Evolutionary conservation across 2,888 invertebrate genomes (phyloP).

Genomic region (Hipparchia semele): DNA sequence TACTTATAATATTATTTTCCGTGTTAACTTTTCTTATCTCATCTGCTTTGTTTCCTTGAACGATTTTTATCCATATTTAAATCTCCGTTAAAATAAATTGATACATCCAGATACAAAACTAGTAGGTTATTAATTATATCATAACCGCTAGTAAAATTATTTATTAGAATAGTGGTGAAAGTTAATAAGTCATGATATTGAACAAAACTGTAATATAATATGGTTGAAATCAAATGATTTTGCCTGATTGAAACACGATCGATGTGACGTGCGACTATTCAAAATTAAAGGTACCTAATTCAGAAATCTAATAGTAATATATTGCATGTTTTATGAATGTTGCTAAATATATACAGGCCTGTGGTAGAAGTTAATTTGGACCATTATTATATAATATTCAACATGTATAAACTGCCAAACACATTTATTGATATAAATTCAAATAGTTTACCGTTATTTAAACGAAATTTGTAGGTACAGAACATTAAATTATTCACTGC

Average conservation of each 20-base stretch:
- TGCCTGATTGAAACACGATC: neutral
- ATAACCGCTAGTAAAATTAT: too few relatives aligned
- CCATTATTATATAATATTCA: constrained; percentile 10
- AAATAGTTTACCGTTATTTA: constrained; percentile 17
- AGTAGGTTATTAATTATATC: too few relatives aligned
- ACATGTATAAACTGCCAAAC: constrained; percentile 4
- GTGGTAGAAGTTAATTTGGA: constrained; percentile 22
- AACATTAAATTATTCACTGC: constrained; percentile 13
- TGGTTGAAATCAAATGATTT: neutral
- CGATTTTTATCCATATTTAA: too few relatives aligned
- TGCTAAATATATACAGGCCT: neutral
- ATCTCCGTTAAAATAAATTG: too few relatives aligned
- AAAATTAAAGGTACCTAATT: constrained; percentile 3
- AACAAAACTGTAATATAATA: too few relatives aligned
- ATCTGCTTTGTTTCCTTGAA: too few relatives aligned
- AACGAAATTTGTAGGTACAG: constrained; percentile 11
- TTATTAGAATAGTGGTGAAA: too few relatives aligned
- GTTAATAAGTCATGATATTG: too few relatives aligned
- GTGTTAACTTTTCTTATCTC: too few relatives aligned
- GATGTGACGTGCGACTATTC: neutral
- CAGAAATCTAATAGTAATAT: constrained; percentile 1
- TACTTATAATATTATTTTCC: too few relatives aligned
- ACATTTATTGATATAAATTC: constrained; percentile 11
- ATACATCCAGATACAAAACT: too few relatives aligned
- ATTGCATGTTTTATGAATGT: constrained; percentile 6